Base-by-base conservation (phyloP, 2,888 invertebrate genomes). In the Tenthredo mesomela region DNA sequence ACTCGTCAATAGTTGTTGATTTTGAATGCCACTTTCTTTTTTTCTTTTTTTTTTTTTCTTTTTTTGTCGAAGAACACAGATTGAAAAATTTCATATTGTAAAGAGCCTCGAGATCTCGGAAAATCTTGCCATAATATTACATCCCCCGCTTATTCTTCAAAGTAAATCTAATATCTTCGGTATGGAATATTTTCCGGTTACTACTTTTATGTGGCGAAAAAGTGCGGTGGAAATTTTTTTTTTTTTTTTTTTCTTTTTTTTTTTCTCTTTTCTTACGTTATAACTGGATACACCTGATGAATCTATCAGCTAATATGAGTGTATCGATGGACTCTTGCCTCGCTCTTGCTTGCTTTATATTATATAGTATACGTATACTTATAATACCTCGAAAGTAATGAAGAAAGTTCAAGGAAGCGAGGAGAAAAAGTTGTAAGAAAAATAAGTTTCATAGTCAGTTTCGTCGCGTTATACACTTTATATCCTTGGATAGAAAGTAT, bases 361-460 rank as follows among this genome's bases (percentile, higher is more conserved):
- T 33, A 33, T 33, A 33, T 5, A 0, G n/a, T n/a, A n/a, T 33
- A 33, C 2, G 5, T 29, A 61, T 61, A 29, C 25, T 29, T 29
- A 67, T 67, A 33, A 40, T 71, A n/a, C 21, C 43, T 40, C 12
- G 40, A 21, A 40, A 71, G 43, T 71, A 71, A 71, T 71, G 71
- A 71, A 71, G n/a, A 71, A 71, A 71, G 71, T 71, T 71, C 10
- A 71, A n/a, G 43, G 5, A 71, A 71, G 40, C 21, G 37, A 12
- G 21, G 3, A 15, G 6, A n/a, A 33, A 71, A 71, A 71, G n/a
- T 71, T 71, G 7, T 40, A 40, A 43, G 40, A 40, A 43, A 65
- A 71, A 71, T 40, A 71, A 37, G 40, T 71, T 71, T 71, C 21
- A 71, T 29, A 71, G n/a, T 71, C 71, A 40, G 40, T 37, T 71